These are phyloP conservation scores for Antennarius maculatus DNA, from an alignment of 2,797 vertebrate species.

Conservation along the genomic window DNA sequence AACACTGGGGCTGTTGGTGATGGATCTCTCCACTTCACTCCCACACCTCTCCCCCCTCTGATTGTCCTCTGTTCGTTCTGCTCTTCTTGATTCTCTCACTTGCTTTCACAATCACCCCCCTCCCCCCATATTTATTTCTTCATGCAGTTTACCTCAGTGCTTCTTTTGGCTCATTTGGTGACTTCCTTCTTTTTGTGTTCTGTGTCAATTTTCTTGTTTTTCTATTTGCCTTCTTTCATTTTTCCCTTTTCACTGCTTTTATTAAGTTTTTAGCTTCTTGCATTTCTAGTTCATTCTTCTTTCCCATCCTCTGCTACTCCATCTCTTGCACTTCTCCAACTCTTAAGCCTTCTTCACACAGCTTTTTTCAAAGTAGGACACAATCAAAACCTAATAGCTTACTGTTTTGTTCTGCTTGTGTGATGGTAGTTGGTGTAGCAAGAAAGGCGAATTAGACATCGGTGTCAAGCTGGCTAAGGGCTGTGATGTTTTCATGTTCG, in stretches of 20 bases:
- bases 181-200: neutral
- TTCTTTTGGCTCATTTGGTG: neutral
- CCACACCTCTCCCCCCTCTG: constrained; percentile 6
- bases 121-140: constrained; percentile 29
- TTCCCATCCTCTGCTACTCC: neutral
- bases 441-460: too few relatives aligned
- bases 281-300: neutral
- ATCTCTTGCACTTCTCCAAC: neutral
- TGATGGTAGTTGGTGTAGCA: too few relatives aligned
- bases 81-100: constrained; percentile 28
- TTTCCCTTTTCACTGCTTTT: too few relatives aligned
- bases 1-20: constrained; percentile 51
- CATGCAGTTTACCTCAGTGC: constrained; percentile 8
- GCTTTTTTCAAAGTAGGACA: too few relatives aligned
- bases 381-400: too few relatives aligned
- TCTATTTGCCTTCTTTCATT: neutral
- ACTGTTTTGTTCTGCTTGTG: too few relatives aligned
- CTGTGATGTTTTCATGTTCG: too few relatives aligned
- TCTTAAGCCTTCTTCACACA: neutral
- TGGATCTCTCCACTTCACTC: constrained; percentile 46
- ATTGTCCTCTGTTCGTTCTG: constrained; percentile 39
- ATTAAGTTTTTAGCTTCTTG: too few relatives aligned
- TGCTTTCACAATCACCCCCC: constrained; percentile 28
- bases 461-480: too few relatives aligned
- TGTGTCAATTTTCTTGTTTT: neutral